Conservation (phyloP, 2,888 invertebrate genomes). For the Miltochrista miniata region DNA sequence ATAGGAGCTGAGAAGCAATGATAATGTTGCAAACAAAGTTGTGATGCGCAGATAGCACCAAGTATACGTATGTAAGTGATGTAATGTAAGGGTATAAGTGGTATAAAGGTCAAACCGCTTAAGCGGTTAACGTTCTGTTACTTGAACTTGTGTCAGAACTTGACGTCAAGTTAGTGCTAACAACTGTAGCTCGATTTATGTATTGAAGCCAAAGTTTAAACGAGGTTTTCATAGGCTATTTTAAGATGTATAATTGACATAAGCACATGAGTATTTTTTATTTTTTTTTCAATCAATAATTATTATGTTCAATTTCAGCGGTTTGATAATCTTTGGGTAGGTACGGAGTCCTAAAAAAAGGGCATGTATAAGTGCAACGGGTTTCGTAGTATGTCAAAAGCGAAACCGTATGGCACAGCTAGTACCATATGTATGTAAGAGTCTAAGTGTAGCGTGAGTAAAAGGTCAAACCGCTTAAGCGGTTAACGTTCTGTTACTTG, state of each 20-base stretch:
- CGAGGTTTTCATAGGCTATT: not conserved
- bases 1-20: too few species aligned
- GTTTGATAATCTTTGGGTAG: too few species aligned
- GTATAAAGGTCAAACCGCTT: conserved; percentile 9
- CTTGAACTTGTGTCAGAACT: conserved; percentile 5
- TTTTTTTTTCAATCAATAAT: too few species aligned
- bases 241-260: too few species aligned
- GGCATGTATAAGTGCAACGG: too few species aligned
- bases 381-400: too few species aligned
- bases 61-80: not conserved
- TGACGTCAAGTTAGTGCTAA: conserved; percentile 4
- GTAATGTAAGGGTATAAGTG: conserved; percentile 2
- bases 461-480: conserved; percentile 13
- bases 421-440: not conserved
- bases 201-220: not conserved
- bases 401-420: too few species aligned
- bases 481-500: conserved; percentile 14
- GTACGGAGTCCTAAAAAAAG: too few species aligned
- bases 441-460: conserved; percentile 2
- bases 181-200: conserved; percentile 1
- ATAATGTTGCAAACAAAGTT: too few species aligned
- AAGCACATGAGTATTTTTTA: too few species aligned
- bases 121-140: conserved; percentile 15
- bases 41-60: too few species aligned
- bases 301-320: too few species aligned